Evolutionary conservation across 2,888 invertebrate genomes (phyloP).

Genomic region (Scotopteryx bipunctaria): DNA sequence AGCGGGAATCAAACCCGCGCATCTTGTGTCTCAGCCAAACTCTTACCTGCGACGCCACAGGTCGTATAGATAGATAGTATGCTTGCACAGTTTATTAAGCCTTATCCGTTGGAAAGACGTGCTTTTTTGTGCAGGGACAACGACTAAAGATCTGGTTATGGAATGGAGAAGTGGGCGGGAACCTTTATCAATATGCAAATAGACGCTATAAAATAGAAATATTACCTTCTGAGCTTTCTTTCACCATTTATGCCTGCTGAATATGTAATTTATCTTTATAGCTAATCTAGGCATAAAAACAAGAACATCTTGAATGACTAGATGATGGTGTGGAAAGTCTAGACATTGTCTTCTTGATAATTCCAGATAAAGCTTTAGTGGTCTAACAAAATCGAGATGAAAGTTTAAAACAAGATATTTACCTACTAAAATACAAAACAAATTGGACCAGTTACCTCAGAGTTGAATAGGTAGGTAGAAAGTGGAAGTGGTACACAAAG

Average conservation of each 20-base stretch:
- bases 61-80: too few relatives aligned
- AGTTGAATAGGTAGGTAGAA: too few relatives aligned
- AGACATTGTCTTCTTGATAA: not conserved
- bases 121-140: too few relatives aligned
- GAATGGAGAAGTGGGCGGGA: not conserved
- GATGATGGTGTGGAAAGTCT: conserved; percentile 3
- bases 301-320: conserved; percentile 10
- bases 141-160: too few relatives aligned
- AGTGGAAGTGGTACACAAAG: too few relatives aligned
- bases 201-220: not conserved
- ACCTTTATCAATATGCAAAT: not conserved
- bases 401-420: not conserved
- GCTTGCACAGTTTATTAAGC: not conserved
- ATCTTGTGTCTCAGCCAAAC: too few relatives aligned
- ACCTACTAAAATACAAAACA: too few relatives aligned
- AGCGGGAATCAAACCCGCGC: too few relatives aligned
- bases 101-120: too few relatives aligned
- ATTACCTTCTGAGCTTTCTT: conserved; percentile 14
- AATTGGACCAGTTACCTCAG: too few relatives aligned
- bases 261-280: conserved; percentile 9
- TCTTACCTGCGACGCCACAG: too few relatives aligned
- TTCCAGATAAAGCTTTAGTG: not conserved
- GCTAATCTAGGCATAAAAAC: conserved; percentile 8
- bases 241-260: not conserved
- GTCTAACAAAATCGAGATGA: not conserved